These are phyloP conservation scores for Pterobdella sp. DNA, from an alignment of 2,888 invertebrate genomes.

Conservation along the genomic window DNA sequence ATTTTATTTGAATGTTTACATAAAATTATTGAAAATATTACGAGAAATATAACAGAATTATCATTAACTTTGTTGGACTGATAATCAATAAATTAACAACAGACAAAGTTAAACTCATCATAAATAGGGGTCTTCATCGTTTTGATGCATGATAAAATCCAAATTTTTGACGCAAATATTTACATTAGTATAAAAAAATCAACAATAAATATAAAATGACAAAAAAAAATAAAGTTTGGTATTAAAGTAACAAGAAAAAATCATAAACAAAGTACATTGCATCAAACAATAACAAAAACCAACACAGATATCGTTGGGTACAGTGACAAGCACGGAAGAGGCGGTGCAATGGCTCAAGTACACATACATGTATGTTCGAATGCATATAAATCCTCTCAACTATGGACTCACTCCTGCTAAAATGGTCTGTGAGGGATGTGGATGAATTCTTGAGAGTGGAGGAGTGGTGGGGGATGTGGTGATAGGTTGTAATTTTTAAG, in stretches of 20 bases:
- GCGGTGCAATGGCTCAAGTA: constrained; percentile 96
- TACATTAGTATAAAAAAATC: background rate
- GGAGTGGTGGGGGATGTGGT: background rate
- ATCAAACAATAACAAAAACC: background rate
- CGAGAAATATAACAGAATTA: too few species aligned
- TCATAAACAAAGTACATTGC: background rate
- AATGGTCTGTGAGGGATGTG: background rate
- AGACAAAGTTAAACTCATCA: too few species aligned
- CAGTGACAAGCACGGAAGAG: constrained; percentile 86
- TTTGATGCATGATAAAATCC: too few species aligned
- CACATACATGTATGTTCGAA: constrained; percentile 87
- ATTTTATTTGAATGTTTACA: too few species aligned
- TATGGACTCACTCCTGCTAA: constrained; percentile 62
- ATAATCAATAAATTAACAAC: too few species aligned
- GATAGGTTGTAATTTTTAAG: too few species aligned
- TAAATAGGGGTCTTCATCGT: too few species aligned
- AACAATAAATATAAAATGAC: background rate
- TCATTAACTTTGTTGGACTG: too few species aligned
- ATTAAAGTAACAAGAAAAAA: too few species aligned
- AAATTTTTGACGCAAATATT: too few species aligned
- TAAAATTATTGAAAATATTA: too few species aligned
- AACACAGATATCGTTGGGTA: constrained; percentile 75
- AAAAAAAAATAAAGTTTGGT: too few species aligned
- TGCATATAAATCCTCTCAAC: constrained; percentile 77
- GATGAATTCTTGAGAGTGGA: background rate